Percentiles rank a stretch among this genome's conserved stretches.
Conservation (phyloP, 2,797 vertebrate genomes). For the Ptychadena robeensis region DNA sequence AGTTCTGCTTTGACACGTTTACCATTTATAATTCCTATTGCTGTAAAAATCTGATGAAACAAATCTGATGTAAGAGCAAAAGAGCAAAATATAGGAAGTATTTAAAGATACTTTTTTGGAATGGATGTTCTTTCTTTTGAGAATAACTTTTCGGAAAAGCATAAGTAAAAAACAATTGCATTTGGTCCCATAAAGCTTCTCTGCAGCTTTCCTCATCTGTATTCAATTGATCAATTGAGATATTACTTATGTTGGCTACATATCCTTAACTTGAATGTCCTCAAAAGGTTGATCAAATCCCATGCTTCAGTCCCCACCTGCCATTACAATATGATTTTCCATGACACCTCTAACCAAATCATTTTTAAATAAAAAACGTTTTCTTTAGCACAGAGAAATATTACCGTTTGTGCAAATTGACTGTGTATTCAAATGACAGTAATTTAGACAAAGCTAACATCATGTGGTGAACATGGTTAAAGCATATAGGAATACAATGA, state of each 20-base stretch:
- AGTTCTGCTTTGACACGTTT: too few relatives aligned
- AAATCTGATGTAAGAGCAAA: too few relatives aligned
- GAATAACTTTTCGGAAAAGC: slow-evolving; percentile 79
- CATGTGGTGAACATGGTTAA: slow-evolving; percentile 59
- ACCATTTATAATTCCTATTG: too few relatives aligned
- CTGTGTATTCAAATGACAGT: slow-evolving; percentile 52
- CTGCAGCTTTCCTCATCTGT: slow-evolving; percentile 67
- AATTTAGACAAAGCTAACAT: slow-evolving; percentile 64
- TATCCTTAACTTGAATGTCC: slow-evolving; percentile 72
- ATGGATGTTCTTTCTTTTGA: slow-evolving; percentile 68
- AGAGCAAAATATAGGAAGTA: slow-evolving; percentile 84
- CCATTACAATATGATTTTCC: slow-evolving; percentile 74
- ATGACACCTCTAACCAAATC: slow-evolving; percentile 22
- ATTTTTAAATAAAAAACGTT: slow-evolving; percentile 22
- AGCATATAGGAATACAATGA: slow-evolving; percentile 69
- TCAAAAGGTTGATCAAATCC: slow-evolving; percentile 61
- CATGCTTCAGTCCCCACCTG: slow-evolving; percentile 72
- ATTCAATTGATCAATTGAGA: slow-evolving; percentile 71
- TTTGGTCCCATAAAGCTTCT: slow-evolving; percentile 68
- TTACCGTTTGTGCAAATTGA: slow-evolving; percentile 4
- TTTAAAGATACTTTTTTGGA: slow-evolving; percentile 78
- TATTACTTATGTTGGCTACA: slow-evolving; percentile 84
- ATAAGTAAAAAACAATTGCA: slow-evolving; percentile 68
- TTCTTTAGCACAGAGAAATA: slow-evolving; percentile 63
- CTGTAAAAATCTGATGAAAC: too few relatives aligned